Conservation (phyloP, 2,797 vertebrate species). For the Crypturellus tataupa region DNA sequence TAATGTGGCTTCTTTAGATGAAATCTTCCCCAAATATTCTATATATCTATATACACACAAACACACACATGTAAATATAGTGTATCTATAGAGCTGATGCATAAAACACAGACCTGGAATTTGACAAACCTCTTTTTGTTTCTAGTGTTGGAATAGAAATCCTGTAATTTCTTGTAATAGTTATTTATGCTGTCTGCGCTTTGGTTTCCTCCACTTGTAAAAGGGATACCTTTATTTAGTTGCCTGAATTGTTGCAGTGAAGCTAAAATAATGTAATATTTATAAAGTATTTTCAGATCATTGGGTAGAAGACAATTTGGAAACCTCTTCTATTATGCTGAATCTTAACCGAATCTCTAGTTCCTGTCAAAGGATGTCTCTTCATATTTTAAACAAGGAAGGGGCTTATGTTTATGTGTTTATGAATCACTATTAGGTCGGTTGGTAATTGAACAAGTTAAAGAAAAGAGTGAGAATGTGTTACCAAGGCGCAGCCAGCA, state of each 20-base stretch:
- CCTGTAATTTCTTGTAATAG: neutral
- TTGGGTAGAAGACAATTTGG: conserved; percentile 52
- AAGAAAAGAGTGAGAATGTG: neutral
- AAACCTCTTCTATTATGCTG: conserved; percentile 18
- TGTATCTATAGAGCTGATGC: neutral
- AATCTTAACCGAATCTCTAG: conserved; percentile 33
- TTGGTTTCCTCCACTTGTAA: neutral
- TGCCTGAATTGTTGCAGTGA: neutral
- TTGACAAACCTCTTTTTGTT: neutral
- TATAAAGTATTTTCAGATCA: conserved; percentile 52
- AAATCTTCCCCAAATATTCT: conserved; percentile 3
- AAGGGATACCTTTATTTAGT: neutral
- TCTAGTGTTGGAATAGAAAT: neutral
- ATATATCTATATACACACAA: neutral
- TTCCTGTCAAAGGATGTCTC: conserved; percentile 17
- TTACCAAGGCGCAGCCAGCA: neutral
- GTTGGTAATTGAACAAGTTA: neutral
- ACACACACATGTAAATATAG: too few species aligned
- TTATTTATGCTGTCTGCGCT: neutral
- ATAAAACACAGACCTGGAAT: neutral
- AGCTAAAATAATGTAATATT: conserved; percentile 42
- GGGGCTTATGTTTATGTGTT: neutral
- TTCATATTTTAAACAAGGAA: conserved; percentile 12
- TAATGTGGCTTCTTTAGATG: neutral
- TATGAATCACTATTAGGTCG: neutral